phyloP scores from a whole-genome alignment of 2,888 invertebrate genomes.

The Conus canariensis region DNA sequence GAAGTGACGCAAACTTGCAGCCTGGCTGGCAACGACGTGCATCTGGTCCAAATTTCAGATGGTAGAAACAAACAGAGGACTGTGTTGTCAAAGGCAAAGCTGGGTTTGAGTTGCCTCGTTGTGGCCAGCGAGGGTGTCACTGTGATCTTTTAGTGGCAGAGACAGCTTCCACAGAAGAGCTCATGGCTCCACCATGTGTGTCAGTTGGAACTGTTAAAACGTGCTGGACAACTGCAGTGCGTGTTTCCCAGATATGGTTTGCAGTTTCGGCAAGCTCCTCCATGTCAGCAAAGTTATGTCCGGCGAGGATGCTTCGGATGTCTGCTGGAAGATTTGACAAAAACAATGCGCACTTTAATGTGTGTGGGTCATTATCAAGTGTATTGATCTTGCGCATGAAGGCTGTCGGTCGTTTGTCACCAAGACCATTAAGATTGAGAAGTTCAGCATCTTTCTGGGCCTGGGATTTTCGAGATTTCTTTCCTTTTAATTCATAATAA shows the following conservation, averaged over 20 bases:
- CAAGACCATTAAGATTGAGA: no score
- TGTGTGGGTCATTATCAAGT: slow-evolving; percentile 36
- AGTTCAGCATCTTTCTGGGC: no score
- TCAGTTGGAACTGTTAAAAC: neutral
- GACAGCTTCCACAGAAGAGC: neutral
- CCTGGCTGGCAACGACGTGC: slow-evolving; percentile 30
- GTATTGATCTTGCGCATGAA: neutral
- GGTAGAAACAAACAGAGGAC: slow-evolving; percentile 17
- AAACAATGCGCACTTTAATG: slow-evolving; percentile 39
- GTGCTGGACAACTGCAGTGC: slow-evolving; percentile 15
- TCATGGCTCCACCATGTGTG: neutral
- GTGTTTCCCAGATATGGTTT: slow-evolving; percentile 28
- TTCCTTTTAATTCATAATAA: no score
- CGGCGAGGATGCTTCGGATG: slow-evolving; percentile 17
- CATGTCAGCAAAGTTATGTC: neutral
- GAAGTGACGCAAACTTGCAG: slow-evolving; percentile 22
- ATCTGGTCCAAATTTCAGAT: slow-evolving; percentile 3
- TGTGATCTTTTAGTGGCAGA: neutral
- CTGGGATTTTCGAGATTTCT: no score
- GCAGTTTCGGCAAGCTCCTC: slow-evolving; percentile 33
- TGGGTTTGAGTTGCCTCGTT: neutral
- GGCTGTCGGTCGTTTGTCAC: no score
- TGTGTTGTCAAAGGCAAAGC: neutral
- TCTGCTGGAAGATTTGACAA: slow-evolving; percentile 31
- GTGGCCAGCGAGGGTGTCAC: neutral